A percentile compares a stretch with the other conserved stretches of the same genome.
These are phyloP conservation scores for Phylloscopus trochiloides DNA, from an alignment of 2,113 vertebrate species.

Conservation along the genomic window DNA sequence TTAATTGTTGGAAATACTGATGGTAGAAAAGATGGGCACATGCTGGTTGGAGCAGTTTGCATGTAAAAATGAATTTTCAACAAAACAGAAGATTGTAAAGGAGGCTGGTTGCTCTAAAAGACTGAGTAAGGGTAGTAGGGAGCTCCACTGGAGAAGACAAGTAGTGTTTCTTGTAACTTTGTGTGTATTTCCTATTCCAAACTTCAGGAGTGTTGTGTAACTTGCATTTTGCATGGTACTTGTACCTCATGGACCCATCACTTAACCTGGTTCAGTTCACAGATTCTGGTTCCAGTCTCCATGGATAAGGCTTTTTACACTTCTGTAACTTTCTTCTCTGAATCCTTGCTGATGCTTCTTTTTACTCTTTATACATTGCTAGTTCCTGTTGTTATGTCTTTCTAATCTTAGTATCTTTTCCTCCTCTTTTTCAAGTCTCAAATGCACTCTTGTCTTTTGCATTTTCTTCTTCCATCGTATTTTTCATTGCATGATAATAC, in stretches of 20 bases:
- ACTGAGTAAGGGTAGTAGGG: not conserved
- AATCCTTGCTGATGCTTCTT: not conserved
- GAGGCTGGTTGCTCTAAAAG: no score
- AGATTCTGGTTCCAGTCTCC: not conserved
- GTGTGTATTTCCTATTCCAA: not conserved
- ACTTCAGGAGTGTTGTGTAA: not conserved
- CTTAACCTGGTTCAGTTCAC: not conserved
- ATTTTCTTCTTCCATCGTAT: not conserved
- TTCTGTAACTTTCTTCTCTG: not conserved
- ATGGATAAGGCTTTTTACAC: not conserved
- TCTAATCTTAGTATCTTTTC: not conserved
- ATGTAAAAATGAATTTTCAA: not conserved
- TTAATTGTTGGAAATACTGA: not conserved
- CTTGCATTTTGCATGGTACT: not conserved
- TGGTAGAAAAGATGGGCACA: not conserved
- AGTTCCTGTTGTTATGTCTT: not conserved
- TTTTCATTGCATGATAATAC: not conserved
- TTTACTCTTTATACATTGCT: not conserved
- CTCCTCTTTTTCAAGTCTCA: not conserved
- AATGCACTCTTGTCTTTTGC: not conserved
- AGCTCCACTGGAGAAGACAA: not conserved
- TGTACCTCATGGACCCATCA: not conserved
- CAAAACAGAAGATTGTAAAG: not conserved
- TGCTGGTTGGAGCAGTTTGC: not conserved
- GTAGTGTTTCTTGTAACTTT: not conserved